Evolutionary conservation across 2,888 invertebrate genomes (phyloP), one percentile per base, ranked within the genome.

Genomic region (Zaprionus lineosus): DNA sequence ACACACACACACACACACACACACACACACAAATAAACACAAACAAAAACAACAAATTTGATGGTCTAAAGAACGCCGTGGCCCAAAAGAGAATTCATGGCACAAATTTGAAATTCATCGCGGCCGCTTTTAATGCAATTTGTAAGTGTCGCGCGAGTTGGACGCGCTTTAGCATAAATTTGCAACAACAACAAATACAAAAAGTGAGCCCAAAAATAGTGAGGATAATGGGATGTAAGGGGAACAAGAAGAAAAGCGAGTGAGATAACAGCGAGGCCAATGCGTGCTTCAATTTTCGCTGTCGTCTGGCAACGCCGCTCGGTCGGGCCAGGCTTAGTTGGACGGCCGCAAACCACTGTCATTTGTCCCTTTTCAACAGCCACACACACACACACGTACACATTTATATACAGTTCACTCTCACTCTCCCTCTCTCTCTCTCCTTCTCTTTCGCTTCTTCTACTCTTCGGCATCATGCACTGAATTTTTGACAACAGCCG

Each of bases 111-210:
- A 62, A 66, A 71, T 74, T 57, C 53, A 66, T 52, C 34, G 57
- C 59, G 50, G 52, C 50, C 63, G 59, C 53, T 68, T 78, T 83
- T 67, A 79, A 85, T 78, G 73, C 85, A 78, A 83, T 81, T 75
- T 78, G 73, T 63, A 61, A 75, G 70, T 69, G 83, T 69, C 59
- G 63, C 52, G 55, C 31, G 62, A 37, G 56, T 28, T 62, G 40
- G 40, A 26, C 56, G 58, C 58, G 60, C 51, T 48, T 39, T 44
- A n/a, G 65, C 56, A 72, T 67, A 67, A 40, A 70, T 77, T 68
- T 64, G 8, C 18, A 50, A 39, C 40, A 39, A 40, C 29, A 26
- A 26, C 9, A 1, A 18, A 21, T 21, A 39, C 2, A 14, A 12
- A 5, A 7, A 18, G 3, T 8, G 15, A 5, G 12, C 31, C 3